Base-by-base conservation (phyloP, 2,888 invertebrate genomes). In the Iphiclides podalirius region DNA sequence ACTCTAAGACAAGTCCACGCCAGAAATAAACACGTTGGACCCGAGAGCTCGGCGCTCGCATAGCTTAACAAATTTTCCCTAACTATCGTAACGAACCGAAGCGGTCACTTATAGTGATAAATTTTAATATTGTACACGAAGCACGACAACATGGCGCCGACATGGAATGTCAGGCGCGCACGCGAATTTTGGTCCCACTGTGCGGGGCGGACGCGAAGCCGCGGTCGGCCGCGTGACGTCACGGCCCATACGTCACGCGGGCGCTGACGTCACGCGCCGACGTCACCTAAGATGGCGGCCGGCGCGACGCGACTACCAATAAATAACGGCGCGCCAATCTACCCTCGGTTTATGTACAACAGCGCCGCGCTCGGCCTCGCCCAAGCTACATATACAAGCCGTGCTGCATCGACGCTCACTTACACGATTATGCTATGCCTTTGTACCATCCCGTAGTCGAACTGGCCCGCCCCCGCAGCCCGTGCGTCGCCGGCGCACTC, bases 391-490 rank as follows among this genome's bases (percentile, higher is more conserved):
- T 64, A 57, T 59, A 64, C 62, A 62, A 56, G 54, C 54, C 35
- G 40, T 34, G 38, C 51, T 39, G 4, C 8, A 9, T 23, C 7
- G n/a, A 40, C 62, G 64, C 56, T 42, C 60, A 60, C 63, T 61
- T 66, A 66, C 59, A 65, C 31, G 11, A 79, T 82, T 81, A 82
- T 82, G n/a, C n/a, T 6, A 20, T 20, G 81, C 83, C 68, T 85
- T 84, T 83, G 85, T 84, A 84, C 85, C 81, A 70, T 70, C 66
- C 59, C 57, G 80, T 73, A 76, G n/a, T n/a, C n/a, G n/a, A n/a
- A n/a, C n/a, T n/a, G n/a, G n/a, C n/a, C n/a, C 79, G 67, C 61
- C 58, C 75, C 73, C 74, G 75, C 70, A 70, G 65, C 61, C 57
- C 54, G 61, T 70, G 69, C 72, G 72, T 71, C 6, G 23, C 20